Conservation (phyloP, 2,888 invertebrate species). For the Acrocyrtus sp. region DNA sequence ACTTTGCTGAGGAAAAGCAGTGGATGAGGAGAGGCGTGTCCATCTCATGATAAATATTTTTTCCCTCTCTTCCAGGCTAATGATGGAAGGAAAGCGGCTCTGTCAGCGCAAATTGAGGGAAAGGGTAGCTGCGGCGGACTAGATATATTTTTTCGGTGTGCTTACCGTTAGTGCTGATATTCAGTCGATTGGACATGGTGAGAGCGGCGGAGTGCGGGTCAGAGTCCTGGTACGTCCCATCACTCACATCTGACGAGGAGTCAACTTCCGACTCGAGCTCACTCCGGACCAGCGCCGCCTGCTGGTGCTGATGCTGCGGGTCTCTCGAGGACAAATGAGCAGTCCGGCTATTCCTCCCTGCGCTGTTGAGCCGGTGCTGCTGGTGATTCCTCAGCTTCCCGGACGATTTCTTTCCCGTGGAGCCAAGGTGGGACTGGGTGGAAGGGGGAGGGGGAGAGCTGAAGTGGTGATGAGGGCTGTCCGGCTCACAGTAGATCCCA, state of each 20-base stretch:
- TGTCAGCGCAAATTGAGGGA: too few species aligned
- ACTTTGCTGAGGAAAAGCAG: too few species aligned
- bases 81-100: too few species aligned
- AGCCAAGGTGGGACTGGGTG: slow-evolving; percentile 16
- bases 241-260: slow-evolving; percentile 63
- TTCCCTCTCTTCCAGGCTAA: too few species aligned
- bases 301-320: slow-evolving; percentile 29
- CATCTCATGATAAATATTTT: too few species aligned
- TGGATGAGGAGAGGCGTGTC: too few species aligned
- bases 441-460: slow-evolving; percentile 43
- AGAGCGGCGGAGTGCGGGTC: slow-evolving; percentile 58
- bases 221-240: slow-evolving; percentile 62
- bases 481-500: slow-evolving; percentile 63
- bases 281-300: slow-evolving; percentile 44
- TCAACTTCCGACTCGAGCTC: slow-evolving; percentile 62
- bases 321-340: slow-evolving; percentile 51
- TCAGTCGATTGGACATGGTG: slow-evolving; percentile 62
- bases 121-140: too few species aligned
- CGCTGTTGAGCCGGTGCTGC: slow-evolving; percentile 42
- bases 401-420: slow-evolving; percentile 40
- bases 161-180: slow-evolving; percentile 62
- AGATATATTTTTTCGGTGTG: too few species aligned
- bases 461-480: slow-evolving; percentile 59
- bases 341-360: slow-evolving; percentile 51
- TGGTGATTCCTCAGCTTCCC: slow-evolving; percentile 54